A percentile compares a stretch with the other conserved stretches of the same genome.
Conservation (phyloP, 2,888 invertebrate genomes). For the Meiosimyza platycephala region DNA sequence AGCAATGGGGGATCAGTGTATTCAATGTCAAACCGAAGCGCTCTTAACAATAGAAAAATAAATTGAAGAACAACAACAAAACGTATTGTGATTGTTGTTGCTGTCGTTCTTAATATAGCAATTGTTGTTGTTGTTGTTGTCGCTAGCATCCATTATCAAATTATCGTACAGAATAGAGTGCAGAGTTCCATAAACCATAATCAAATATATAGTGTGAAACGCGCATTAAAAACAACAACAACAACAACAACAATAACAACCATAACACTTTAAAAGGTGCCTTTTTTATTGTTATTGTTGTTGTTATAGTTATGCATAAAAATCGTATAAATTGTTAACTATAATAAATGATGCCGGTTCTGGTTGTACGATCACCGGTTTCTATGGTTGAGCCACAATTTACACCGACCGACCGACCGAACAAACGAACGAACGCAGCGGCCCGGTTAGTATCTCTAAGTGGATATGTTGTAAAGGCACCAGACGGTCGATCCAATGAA, state of each 20-base stretch:
- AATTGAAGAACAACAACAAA: slow-evolving; percentile 11
- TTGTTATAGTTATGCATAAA: slow-evolving; percentile 8
- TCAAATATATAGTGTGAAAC: slow-evolving; percentile 31
- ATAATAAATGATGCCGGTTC: slow-evolving; percentile 30
- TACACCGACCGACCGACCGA: neutral
- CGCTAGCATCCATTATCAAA: slow-evolving; percentile 38
- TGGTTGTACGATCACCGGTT: neutral
- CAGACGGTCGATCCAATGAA: neutral
- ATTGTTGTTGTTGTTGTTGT: neutral
- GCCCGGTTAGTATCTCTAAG: neutral
- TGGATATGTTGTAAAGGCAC: neutral
- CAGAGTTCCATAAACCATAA: slow-evolving; percentile 39
- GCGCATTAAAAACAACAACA: neutral
- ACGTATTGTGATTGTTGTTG: neutral
- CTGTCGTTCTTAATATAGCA: neutral
- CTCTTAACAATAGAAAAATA: neutral
- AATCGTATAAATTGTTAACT: slow-evolving; percentile 32
- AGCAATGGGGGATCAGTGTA: neutral
- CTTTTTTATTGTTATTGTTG: neutral
- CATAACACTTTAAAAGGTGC: neutral
- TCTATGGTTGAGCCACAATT: neutral
- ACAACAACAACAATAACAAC: slow-evolving; percentile 12
- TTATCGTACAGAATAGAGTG: slow-evolving; percentile 36
- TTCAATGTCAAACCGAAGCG: slow-evolving; percentile 12
- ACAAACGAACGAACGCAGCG: no score